These are phyloP conservation scores for chimpanzee (Pan troglodytes) DNA, from an alignment of 2,113 vertebrate genomes.

Conservation along the genomic window DNA sequence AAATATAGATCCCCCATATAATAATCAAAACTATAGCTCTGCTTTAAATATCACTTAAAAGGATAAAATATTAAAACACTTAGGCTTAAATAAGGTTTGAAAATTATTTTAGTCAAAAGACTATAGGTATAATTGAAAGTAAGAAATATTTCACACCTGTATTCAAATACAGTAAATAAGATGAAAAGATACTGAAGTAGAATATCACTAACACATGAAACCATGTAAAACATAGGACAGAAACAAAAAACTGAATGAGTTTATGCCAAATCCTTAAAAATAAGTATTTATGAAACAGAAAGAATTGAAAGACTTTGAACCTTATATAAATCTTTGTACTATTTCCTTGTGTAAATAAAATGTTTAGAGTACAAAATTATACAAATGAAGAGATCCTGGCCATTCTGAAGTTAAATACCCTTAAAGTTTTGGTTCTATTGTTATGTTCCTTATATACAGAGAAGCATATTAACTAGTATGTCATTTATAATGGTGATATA, in stretches of 20 bases:
- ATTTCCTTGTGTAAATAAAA: not conserved
- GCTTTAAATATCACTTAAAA: constrained; percentile 10
- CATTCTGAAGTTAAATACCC: not conserved
- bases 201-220: not conserved
- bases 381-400: not conserved
- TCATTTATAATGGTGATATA: not conserved
- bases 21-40: not conserved
- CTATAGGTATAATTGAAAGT: not conserved
- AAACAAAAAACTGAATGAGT: not conserved
- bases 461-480: not conserved
- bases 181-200: not conserved
- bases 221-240: not conserved
- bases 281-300: not conserved
- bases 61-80: not conserved
- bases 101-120: constrained; percentile 20
- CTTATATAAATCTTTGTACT: not conserved
- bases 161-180: not conserved
- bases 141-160: not conserved
- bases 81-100: not conserved
- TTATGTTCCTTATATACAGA: not conserved
- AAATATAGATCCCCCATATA: too few relatives aligned
- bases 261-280: not conserved
- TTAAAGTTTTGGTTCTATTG: not conserved
- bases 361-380: not conserved
- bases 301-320: not conserved